Evolutionary conservation across 1,140 invertebrate genomes (phyloP).

Genomic region (Brachionus calyciflorus): DNA sequence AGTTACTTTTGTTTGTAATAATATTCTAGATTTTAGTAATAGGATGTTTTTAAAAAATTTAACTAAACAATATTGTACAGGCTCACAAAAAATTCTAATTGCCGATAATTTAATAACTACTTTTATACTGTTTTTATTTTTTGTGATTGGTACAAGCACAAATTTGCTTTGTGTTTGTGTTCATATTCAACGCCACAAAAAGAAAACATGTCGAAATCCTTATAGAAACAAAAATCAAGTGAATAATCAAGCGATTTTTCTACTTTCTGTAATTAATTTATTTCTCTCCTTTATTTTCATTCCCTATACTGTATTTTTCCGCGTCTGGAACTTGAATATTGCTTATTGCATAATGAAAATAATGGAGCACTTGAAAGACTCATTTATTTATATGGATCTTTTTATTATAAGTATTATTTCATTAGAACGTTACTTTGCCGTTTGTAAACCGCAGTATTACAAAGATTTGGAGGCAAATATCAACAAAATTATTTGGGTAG

Average conservation of each 20-base stretch:
- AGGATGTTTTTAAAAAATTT: conserved; percentile 28
- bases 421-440: conserved; percentile 38
- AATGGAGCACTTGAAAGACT: conserved; percentile 40
- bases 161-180: neutral
- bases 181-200: neutral
- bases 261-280: conserved; percentile 13
- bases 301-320: conserved; percentile 33
- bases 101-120: neutral
- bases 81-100: neutral
- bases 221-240: conserved; percentile 23
- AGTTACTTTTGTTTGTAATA: neutral
- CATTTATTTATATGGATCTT: conserved; percentile 28
- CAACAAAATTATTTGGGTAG: conserved; percentile 17
- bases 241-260: conserved; percentile 4
- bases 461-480: conserved; percentile 5
- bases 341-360: neutral
- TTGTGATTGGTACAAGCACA: neutral
- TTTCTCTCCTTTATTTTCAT: neutral
- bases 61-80: neutral
- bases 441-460: conserved; percentile 35
- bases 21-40: neutral
- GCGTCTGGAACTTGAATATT: neutral
- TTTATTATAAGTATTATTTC: conserved; percentile 36
- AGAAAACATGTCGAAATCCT: neutral
- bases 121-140: conserved; percentile 5